These are phyloP conservation scores for Drosophila parvula DNA, from an alignment of 1,140 invertebrate species.

Conservation along the genomic window DNA sequence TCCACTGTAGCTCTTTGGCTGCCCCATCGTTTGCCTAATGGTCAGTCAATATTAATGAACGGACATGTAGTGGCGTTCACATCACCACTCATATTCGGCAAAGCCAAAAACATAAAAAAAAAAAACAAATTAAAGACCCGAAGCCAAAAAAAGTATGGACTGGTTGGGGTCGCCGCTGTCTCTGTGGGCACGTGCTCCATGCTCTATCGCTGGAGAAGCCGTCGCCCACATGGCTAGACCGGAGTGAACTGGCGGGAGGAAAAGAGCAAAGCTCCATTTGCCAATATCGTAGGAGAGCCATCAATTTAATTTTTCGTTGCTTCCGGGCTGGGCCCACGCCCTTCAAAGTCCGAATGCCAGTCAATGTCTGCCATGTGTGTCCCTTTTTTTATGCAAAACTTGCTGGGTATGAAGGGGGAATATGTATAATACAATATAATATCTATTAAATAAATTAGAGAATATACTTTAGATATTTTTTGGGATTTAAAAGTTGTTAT, in stretches of 20 bases:
- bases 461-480: background rate
- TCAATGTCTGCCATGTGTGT: slow-evolving; percentile 38
- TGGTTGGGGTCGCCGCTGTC: slow-evolving; percentile 22
- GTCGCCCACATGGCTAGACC: slow-evolving; percentile 49
- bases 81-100: slow-evolving; percentile 22
- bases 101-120: slow-evolving; percentile 30
- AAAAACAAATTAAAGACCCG: slow-evolving; percentile 13
- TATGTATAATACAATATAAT: background rate
- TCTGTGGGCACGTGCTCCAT: slow-evolving; percentile 32
- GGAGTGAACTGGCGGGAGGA: background rate
- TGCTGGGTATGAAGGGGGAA: slow-evolving; percentile 2
- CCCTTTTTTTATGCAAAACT: background rate
- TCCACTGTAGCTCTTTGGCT: slow-evolving; percentile 7
- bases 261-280: slow-evolving; percentile 41
- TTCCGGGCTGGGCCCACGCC: slow-evolving; percentile 61
- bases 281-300: slow-evolving; percentile 53
- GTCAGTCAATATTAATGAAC: slow-evolving; percentile 33
- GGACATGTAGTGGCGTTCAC: slow-evolving; percentile 26
- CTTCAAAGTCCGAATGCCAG: slow-evolving; percentile 36
- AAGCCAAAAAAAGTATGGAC: slow-evolving; percentile 37
- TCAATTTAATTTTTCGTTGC: slow-evolving; percentile 71
- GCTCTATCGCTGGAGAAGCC: background rate
- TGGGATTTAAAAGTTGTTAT: background rate
- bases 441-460: background rate
- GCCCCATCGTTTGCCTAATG: slow-evolving; percentile 39